Base-by-base conservation (phyloP, 2,797 vertebrate species). In the Tachyglossus aculeatus region DNA sequence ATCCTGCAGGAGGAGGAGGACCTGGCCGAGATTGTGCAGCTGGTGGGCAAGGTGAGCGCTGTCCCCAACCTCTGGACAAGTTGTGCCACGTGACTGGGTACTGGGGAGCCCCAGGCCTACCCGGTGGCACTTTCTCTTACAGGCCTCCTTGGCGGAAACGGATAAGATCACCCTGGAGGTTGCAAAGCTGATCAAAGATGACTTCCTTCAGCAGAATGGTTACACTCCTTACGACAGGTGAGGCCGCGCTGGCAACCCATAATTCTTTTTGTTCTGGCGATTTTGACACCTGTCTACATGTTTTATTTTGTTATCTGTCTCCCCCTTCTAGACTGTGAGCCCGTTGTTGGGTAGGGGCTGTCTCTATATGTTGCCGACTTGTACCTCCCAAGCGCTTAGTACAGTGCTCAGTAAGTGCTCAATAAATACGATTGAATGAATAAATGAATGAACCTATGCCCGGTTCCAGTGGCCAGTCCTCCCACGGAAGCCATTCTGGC, bases 121-220 rank as follows among this genome's bases (percentile, higher is more conserved):
- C 31, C 38, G 18, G 25, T 58, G 8, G 21, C 47, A 79, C 68
- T 59, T 85, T 74, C 45, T 74, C 33, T 85, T 75, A 41, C 86
- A 99, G 97, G 98, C 96, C 65, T 99, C 98, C 48, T 92, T 99
- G 60, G 98, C 98, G 78, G 98, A 99, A 90, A 95, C 92, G 0
- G 98, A 99, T 91, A 99, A 99, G 92, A 99, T 99, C 79, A 99
- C 98, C 19, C 86, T 99, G 80, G 98, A 99, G 83, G 96, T 99
- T 50, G 98, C 98, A 50, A 99, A 99, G 83, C 94, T 99, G 86
- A 94, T 99, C 63, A 99, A 99, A 86, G 98, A 99, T 21, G 98
- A 99, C 92, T 99, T 98, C 87, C 92, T 99, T 82, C 98, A 99
- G 81, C 98, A 99, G 91, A 99, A 99, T 38, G 96, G 98, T 74